Conservation (phyloP, 2,888 invertebrate species). For the Cosmia pyralina region DNA sequence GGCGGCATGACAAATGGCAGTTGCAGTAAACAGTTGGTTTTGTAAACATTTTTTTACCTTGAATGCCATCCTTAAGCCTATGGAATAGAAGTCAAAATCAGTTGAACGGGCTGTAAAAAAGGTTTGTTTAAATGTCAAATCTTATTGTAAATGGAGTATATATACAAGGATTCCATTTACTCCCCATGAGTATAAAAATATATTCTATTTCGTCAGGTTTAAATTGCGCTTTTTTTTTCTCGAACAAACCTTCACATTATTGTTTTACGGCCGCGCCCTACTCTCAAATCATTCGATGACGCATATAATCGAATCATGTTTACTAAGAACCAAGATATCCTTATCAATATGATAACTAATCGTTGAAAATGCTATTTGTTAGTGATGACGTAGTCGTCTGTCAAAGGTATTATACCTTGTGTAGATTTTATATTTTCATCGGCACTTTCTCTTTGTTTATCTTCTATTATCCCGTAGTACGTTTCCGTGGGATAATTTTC, state of each 20-base stretch:
- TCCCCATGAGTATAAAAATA: too few species aligned
- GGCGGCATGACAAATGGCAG: too few species aligned
- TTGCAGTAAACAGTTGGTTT: too few species aligned
- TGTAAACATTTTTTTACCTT: too few species aligned
- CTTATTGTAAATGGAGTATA: too few species aligned
- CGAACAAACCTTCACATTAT: neutral
- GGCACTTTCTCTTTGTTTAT: conserved; percentile 3
- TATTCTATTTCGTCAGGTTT: neutral
- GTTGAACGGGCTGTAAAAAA: too few species aligned
- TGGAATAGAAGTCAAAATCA: too few species aligned
- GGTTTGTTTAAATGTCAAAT: too few species aligned
- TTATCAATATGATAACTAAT: conserved; percentile 52
- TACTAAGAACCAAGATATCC: conserved; percentile 35
- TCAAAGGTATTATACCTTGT: too few species aligned
- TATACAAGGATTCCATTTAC: too few species aligned
- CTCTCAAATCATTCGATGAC: conserved; percentile 32
- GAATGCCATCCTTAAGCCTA: too few species aligned
- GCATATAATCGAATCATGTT: conserved; percentile 41
- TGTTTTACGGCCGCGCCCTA: conserved; percentile 32
- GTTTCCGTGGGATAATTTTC: too few species aligned
- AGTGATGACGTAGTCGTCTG: conserved; percentile 44
- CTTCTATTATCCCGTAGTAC: neutral
- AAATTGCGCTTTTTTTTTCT: neutral
- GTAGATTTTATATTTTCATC: conserved; percentile 13
- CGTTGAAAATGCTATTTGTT: conserved; percentile 18